Evolutionary conservation across 2,113 vertebrate genomes (phyloP), one percentile per base, ranked within the genome.

Genomic region (Coracopsis vasa): DNA sequence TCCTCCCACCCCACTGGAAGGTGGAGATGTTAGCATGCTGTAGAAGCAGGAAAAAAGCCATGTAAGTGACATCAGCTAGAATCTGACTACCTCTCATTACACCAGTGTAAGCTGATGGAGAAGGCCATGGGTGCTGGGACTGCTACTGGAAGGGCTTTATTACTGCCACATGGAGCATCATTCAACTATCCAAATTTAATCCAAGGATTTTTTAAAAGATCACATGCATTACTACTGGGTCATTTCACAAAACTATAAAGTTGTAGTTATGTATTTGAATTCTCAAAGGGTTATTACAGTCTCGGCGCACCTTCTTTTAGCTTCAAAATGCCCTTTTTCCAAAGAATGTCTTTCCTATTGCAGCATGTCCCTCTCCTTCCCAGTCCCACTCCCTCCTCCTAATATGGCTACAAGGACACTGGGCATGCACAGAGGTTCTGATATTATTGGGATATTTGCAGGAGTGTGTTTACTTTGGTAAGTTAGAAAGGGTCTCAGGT

Each of bases 221-320:
- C 31, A 14, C 33, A 27, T 74, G 3, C 8, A 3, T 60, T 64
- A 33, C 15, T 67, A 23, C 14, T 33, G 29, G 12, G 19, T 79
- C 39, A 11, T 74, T 65, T 78, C n/a, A 66, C 1, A 2, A 74
- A 80, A 24, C 16, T 42, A 9, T 23, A 24, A 29, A 18, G 23
- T 5, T 37, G 29, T 18, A 54, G 10, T 2, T 14, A 5, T 2
- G 17, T 19, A 27, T 86, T 61, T 80, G 29, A 70, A 25, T 87
- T 69, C 39, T 79, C 35, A 85, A 39, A 31, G n/a, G 24, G 33
- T 60, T 81, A 15, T 51, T 47, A 39, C 16, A 33, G 15, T 58
- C 25, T 62, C 0, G 0, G 10, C 2, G 1, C 53, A 13, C 16
- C 3, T 5, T 11, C 28, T 72, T 65, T 72, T 69, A n/a, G 13